Percentiles rank a stretch among this genome's conserved stretches.
phyloP scores from a whole-genome alignment of 2,113 vertebrate genomes.

The Clarias macrocephalus region DNA sequence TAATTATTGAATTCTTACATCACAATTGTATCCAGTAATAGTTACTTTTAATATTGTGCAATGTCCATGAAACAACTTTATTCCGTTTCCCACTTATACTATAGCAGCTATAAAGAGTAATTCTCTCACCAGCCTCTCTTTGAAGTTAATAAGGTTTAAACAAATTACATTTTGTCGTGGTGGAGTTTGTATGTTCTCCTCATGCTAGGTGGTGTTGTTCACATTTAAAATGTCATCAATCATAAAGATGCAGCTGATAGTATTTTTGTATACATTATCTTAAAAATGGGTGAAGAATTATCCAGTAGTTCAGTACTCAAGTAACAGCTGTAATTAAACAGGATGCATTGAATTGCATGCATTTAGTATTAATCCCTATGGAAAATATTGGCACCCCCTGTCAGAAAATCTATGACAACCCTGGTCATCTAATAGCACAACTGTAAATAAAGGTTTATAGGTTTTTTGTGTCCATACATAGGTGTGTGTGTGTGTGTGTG shows the following conservation, averaged over 20 bases:
- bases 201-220: too few relatives aligned
- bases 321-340: background rate
- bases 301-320: background rate
- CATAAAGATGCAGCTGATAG: background rate
- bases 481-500: conserved; percentile 5
- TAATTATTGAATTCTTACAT: background rate
- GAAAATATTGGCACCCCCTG: background rate
- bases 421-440: background rate
- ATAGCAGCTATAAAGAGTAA: background rate
- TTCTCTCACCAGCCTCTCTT: background rate
- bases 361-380: background rate
- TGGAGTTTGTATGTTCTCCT: too few relatives aligned
- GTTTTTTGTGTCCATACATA: background rate
- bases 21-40: background rate
- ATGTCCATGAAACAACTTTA: background rate
- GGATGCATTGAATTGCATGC: background rate
- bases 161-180: too few relatives aligned
- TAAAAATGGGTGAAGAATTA: background rate
- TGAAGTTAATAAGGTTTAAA: background rate
- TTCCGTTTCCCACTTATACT: background rate
- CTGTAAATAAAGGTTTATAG: background rate
- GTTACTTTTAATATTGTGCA: background rate
- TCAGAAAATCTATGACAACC: too few relatives aligned
- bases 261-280: background rate
- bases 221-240: too few relatives aligned